Evolutionary conservation across 2,888 invertebrate genomes (phyloP), one percentile per base, ranked within the genome.

Genomic region (Nomada flava): DNA sequence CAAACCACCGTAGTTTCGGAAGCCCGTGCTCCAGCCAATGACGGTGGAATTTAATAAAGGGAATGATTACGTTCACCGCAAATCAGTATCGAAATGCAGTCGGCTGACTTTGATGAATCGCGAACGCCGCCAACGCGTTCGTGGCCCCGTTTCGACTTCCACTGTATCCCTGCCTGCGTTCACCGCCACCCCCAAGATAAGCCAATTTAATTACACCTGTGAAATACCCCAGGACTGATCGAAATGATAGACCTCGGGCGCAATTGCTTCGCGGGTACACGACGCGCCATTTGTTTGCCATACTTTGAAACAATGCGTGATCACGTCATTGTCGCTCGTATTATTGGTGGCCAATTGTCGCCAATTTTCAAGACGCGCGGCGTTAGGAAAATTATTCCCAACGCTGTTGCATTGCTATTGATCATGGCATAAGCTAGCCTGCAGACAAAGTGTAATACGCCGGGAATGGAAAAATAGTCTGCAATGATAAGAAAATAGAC

Each of bases 21-120:
- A 36, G 1, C 36, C 36, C 89, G 84, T 86, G 87, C 79, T 69
- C 73, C 79, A 47, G 50, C 71, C 79, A 77, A 84, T 84, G 79
- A 82, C 71, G 79, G 76, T 65, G 77, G 87, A 87, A 88, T 88
- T 88, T 88, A 88, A 88, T 88, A 89, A 89, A 88, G 82, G 86
- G 84, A 82, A 85, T 87, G 88, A 88, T 88, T 88, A 88, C 89
- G 87, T 67, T 71, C 67, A 76, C 89, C 89, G 84, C 87, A 88
- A 88, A 88, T 88, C 89, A 87, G 87, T 79, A 87, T 86, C 81
- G 84, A 89, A 86, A 86, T 75, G 80, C 77, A 79, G 82, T 72
- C 75, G 64, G 71, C 76, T 76, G 87, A 89, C 89, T 89, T 89
- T 88, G 88, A 88, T 83, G 88, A 82, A 88, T 88, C 87, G 86